Conservation (phyloP, 2,888 invertebrate genomes). For the Napeogenes inachia region DNA sequence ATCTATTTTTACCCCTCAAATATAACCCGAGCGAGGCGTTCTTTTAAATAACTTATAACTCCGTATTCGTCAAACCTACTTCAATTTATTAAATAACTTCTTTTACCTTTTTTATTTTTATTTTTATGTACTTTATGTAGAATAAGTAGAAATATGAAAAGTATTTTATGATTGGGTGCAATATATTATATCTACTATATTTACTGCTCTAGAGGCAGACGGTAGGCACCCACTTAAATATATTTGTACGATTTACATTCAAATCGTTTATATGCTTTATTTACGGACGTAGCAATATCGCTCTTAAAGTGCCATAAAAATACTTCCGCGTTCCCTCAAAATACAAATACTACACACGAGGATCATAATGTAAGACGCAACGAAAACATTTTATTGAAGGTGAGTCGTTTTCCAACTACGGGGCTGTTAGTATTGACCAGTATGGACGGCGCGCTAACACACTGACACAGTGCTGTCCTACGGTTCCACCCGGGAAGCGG, state of each 20-base stretch:
- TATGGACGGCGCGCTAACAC: slow-evolving; percentile 23
- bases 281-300: not conserved
- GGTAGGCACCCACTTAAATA: too few relatives aligned
- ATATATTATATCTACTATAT: too few relatives aligned
- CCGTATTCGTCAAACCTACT: slow-evolving; percentile 7
- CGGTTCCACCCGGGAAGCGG: slow-evolving; percentile 36
- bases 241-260: not conserved
- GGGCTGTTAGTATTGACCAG: slow-evolving; percentile 15
- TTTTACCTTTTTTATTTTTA: too few relatives aligned
- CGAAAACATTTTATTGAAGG: slow-evolving; percentile 12
- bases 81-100: not conserved
- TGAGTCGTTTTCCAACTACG: slow-evolving; percentile 23
- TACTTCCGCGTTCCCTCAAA: slow-evolving; percentile 26
- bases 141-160: too few relatives aligned
- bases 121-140: too few relatives aligned
- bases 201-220: too few relatives aligned
- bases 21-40: slow-evolving; percentile 24
- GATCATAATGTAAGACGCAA: slow-evolving; percentile 17
- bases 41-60: slow-evolving; percentile 10
- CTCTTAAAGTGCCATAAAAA: slow-evolving; percentile 10
- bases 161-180: too few relatives aligned
- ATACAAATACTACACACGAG: slow-evolving; percentile 18
- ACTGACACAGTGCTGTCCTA: slow-evolving; percentile 32
- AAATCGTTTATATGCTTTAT: not conserved
- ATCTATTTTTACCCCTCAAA: slow-evolving; percentile 31